phyloP scores from a whole-genome alignment of 2,113 vertebrate genomes.

The Circaetus cinerascens region DNA sequence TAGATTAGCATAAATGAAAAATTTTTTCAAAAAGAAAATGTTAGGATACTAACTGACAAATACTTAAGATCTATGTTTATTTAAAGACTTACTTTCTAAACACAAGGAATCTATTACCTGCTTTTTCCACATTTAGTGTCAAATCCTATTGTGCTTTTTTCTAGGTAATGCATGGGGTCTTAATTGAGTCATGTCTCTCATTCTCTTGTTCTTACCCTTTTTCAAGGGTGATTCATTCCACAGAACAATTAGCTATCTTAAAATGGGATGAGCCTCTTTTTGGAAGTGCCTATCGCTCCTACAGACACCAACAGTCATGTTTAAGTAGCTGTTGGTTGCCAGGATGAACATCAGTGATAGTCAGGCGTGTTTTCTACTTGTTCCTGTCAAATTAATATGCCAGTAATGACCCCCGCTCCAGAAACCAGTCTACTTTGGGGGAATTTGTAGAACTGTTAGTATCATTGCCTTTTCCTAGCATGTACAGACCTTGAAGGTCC shows the following conservation, averaged over 20 bases:
- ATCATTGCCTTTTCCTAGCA: not conserved
- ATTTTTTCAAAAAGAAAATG: not conserved
- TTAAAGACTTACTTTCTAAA: not conserved
- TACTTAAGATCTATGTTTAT: not conserved
- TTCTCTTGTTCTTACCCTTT: not conserved
- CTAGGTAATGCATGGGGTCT: not conserved
- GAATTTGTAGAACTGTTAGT: not conserved
- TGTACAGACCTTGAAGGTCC: not conserved
- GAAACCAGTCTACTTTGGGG: not conserved
- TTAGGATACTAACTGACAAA: not conserved
- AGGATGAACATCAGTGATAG: not conserved
- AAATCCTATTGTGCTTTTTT: not conserved
- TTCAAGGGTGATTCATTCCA: not conserved
- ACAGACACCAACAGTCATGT: not conserved
- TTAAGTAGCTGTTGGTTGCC: not conserved
- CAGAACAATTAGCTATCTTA: not conserved
- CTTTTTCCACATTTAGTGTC: not conserved
- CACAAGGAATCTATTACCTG: not conserved
- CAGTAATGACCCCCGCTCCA: not conserved
- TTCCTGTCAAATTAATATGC: not conserved
- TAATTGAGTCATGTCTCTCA: not conserved
- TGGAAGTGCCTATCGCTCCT: not conserved
- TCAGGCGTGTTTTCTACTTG: not conserved
- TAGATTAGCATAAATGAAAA: not conserved
- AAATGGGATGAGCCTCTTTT: not conserved